A percentile compares a stretch with the other conserved stretches of the same genome.
These are phyloP conservation scores for Melieria picta DNA, from an alignment of 2,888 invertebrate genomes.

Conservation along the genomic window DNA sequence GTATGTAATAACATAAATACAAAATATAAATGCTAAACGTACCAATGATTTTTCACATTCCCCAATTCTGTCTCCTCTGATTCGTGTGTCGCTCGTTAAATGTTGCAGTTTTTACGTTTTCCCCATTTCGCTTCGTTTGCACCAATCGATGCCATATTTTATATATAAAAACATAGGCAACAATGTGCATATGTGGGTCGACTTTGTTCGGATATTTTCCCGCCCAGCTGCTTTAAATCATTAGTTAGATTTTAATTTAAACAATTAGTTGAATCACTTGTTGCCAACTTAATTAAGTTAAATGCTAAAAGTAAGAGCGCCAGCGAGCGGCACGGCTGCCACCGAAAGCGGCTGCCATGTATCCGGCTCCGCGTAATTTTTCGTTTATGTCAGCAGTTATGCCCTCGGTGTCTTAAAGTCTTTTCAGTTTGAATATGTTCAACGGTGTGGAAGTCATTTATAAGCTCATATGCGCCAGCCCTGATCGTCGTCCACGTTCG, in stretches of 20 bases:
- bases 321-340: slow-evolving; percentile 29
- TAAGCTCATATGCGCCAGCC: slow-evolving; percentile 76
- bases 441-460: slow-evolving; percentile 1
- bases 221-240: neutral
- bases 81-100: neutral
- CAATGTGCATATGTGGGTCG: neutral
- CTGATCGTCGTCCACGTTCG: slow-evolving; percentile 79
- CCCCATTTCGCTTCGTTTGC: too few relatives aligned
- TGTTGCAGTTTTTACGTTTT: too few relatives aligned
- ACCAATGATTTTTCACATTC: neutral
- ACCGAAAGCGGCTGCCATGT: slow-evolving; percentile 10
- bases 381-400: neutral
- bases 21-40: neutral
- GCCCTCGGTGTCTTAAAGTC: slow-evolving; percentile 13
- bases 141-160: neutral
- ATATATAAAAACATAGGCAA: neutral
- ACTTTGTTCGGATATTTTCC: slow-evolving; percentile 3
- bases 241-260: slow-evolving; percentile 13
- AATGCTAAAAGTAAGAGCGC: slow-evolving; percentile 8
- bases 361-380: slow-evolving; percentile 32
- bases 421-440: slow-evolving; percentile 20
- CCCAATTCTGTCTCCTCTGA: neutral
- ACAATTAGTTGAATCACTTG: slow-evolving; percentile 26
- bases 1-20: slow-evolving; percentile 2
- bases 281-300: neutral